Evolutionary conservation across 2,888 invertebrate genomes (phyloP), one percentile per base, ranked within the genome.

Genomic region (Therioaphis trifolii): DNA sequence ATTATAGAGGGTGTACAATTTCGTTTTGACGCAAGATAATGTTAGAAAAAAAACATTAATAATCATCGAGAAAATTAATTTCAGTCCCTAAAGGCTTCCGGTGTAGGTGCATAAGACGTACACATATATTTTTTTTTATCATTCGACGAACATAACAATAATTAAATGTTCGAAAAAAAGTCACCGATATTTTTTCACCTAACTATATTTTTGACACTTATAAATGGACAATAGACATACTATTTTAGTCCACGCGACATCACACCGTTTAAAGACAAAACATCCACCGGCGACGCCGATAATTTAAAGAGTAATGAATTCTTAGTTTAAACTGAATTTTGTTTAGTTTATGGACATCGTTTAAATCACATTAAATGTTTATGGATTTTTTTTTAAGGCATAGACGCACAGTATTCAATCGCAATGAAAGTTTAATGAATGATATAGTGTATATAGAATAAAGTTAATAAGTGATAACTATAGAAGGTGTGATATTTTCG

Each of bases 361-460:
- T 71, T 27, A 49, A 49, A 29, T n/a, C n/a, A n/a, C 29, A 71
- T 71, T 15, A 29, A 27, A 71, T 49, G 14, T 71, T 71, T 29
- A 49, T 49, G n/a, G 46, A 61, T n/a, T 49, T 71, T n/a, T 14
- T n/a, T n/a, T n/a, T n/a, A n/a, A n/a, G n/a, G n/a, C n/a, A n/a
- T n/a, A n/a, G 29, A 49, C 27, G 29, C 1, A 2, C 52, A 72
- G 12, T n/a, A n/a, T n/a, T 52, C 5, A 27, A 49, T 72, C 14
- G 12, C 52, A 29, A 52, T 29, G 72, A 72, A 52, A 21, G 49
- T 52, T 72, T 18, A 29, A 29, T n/a, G 29, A 52, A 49, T 14
- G 9, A n/a, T 52, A n/a, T n/a, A 49, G 29, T n/a, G n/a, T n/a
- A n/a, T n/a, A n/a, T 14, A 61, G 1, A 5, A 27, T 15, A 15